Base-by-base conservation (phyloP, 2,888 invertebrate genomes). In the Amblyteles armatorius region DNA sequence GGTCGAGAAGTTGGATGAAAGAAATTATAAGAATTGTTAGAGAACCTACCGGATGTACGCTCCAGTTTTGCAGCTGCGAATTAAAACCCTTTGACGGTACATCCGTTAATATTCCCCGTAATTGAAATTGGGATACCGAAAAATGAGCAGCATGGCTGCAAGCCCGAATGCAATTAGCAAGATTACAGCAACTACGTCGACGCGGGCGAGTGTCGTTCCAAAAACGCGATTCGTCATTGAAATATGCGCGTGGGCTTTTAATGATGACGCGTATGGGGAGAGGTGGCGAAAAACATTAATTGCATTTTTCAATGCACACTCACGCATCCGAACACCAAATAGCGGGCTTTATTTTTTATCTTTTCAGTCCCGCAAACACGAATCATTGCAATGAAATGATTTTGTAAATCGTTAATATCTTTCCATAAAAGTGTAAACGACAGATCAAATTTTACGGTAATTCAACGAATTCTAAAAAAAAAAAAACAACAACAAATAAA, bases 101-200 rank as follows among this genome's bases (percentile, higher is more conserved):
- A 33, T 36, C 44, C 22, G 36, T 68, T 80, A 81, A 69, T 63
- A 69, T 63, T 73, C 33, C n/a, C 36, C 50, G 67, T 67, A 80
- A 77, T 77, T 50, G 57, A 76, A 68, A 84, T 72, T 52, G 40
- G 40, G 36, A 50, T 67, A 50, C 57, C 67, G 77, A 40, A 80
- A 67, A 72, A 57, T 57, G 9, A 19, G 22, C 48, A n/a, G 7
- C 69, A 33, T 36, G 40, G 48, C 22, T 77, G 67, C 44, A 77
- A 77, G 50, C 60, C n/a, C 22, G 67, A 77, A 80, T 68, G 67
- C 72, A 77, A 80, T 77, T 77, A 76, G 57, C n/a, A 65, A 52
- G 55, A 44, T 52, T 19, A 79, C 74, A 80, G 80, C 65, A 55
- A n/a, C 57, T 55, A 44, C 33, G 36, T 40, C 26, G 26, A 26